Conservation (phyloP, 2,888 invertebrate species). For the Amitus sp. region DNA sequence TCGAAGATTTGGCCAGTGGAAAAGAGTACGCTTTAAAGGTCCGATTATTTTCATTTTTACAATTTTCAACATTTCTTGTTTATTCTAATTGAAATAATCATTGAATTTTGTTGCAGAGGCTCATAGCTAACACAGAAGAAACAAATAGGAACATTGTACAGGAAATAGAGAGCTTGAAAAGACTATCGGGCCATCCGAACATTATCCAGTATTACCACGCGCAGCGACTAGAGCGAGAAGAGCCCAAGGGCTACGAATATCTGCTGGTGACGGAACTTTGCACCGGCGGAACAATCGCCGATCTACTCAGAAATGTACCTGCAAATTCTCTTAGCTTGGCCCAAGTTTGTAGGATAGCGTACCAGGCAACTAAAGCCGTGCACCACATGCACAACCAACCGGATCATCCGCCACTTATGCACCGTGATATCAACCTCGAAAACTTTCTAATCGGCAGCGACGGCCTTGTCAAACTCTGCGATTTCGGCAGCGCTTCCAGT, state of each 20-base stretch:
- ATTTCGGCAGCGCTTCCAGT: slow-evolving; percentile 95
- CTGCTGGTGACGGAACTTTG: slow-evolving; percentile 93
- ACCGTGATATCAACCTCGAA: slow-evolving; percentile 96
- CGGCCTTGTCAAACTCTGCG: slow-evolving; percentile 92
- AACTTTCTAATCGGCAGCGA: slow-evolving; percentile 90
- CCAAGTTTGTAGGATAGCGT: slow-evolving; percentile 85
- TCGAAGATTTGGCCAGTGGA: slow-evolving; percentile 86
- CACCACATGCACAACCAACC: slow-evolving; percentile 92
- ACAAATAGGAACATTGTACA: slow-evolving; percentile 81
- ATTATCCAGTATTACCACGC: slow-evolving; percentile 92
- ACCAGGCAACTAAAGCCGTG: slow-evolving; percentile 90
- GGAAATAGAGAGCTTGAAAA: slow-evolving; percentile 87
- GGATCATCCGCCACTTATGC: slow-evolving; percentile 89
- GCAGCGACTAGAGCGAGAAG: slow-evolving; percentile 61
- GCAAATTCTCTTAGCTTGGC: slow-evolving; percentile 71
- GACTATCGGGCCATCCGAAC: slow-evolving; percentile 90
- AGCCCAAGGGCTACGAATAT: slow-evolving; percentile 74
- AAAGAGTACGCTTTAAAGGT: slow-evolving; percentile 94
- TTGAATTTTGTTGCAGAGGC: slow-evolving; percentile 68
- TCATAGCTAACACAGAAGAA: slow-evolving; percentile 85
- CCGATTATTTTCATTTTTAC: no score
- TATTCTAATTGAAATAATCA: no score
- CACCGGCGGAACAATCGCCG: slow-evolving; percentile 72
- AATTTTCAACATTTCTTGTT: no score
- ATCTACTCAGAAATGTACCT: slow-evolving; percentile 53